These are phyloP conservation scores for Gandaritis pyraliata DNA, from an alignment of 2,888 invertebrate genomes.

Conservation along the genomic window DNA sequence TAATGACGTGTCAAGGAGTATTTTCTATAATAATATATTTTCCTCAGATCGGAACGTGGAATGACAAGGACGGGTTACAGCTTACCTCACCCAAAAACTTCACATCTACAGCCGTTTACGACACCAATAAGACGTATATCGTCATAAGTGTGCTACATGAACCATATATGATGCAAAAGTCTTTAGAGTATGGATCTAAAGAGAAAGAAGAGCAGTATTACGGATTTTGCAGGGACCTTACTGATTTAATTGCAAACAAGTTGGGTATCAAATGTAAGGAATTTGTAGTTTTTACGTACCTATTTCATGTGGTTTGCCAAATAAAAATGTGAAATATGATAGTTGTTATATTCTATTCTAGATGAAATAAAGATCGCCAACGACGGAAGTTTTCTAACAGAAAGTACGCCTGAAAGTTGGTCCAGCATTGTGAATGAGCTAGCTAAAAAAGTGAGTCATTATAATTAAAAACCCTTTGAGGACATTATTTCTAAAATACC, in stretches of 20 bases:
- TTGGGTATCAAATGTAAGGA: constrained; percentile 94
- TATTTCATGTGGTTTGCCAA: not conserved
- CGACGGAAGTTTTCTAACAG: constrained; percentile 93
- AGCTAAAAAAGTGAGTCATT: constrained; percentile 89
- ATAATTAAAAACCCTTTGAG: too few relatives aligned
- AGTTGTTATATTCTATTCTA: constrained; percentile 57
- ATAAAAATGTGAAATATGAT: too few relatives aligned
- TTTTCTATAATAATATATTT: not conserved
- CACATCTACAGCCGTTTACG: constrained; percentile 89
- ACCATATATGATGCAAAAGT: constrained; percentile 93
- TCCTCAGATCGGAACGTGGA: constrained; percentile 93
- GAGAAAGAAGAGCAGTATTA: constrained; percentile 93
- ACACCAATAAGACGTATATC: constrained; percentile 93
- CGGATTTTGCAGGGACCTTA: constrained; percentile 97
- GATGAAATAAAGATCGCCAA: constrained; percentile 94
- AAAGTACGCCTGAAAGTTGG: constrained; percentile 92
- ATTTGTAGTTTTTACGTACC: constrained; percentile 2
- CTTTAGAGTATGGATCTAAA: constrained; percentile 85
- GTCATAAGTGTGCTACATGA: constrained; percentile 95
- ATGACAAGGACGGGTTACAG: constrained; percentile 90
- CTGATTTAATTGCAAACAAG: constrained; percentile 91
- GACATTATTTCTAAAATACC: too few relatives aligned
- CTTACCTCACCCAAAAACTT: constrained; percentile 90
- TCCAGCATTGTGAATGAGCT: constrained; percentile 95
- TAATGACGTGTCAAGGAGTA: too few relatives aligned